phyloP scores from a whole-genome alignment of 2,888 invertebrate genomes.

The Lasioglossum pauxillum region DNA sequence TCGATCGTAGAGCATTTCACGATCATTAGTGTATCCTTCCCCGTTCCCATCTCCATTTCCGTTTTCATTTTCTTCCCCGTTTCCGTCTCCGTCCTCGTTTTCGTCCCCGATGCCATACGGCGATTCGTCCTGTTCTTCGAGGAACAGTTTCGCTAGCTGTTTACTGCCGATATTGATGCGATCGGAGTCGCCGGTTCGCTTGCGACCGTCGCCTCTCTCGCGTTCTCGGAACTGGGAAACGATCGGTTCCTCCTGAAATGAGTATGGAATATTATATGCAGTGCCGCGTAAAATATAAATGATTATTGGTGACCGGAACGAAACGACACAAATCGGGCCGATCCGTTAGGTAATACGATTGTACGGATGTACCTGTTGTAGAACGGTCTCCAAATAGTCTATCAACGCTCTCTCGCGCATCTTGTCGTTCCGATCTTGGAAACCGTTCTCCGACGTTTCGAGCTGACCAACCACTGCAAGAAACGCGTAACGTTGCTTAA shows the following conservation, averaged over 20 bases:
- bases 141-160: constrained; percentile 68
- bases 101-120: constrained; percentile 62
- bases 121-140: constrained; percentile 71
- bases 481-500: neutral
- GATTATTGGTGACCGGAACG: neutral
- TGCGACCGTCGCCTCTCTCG: constrained; percentile 74
- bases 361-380: constrained; percentile 69
- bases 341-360: no score
- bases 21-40: constrained; percentile 68
- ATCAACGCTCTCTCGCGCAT: constrained; percentile 73
- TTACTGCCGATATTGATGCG: constrained; percentile 52
- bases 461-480: constrained; percentile 82
- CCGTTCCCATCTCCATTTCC: constrained; percentile 55
- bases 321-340: neutral
- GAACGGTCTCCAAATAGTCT: constrained; percentile 75
- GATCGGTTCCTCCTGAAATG: constrained; percentile 63
- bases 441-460: constrained; percentile 84
- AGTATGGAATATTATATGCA: neutral
- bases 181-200: constrained; percentile 61
- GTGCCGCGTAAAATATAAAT: neutral
- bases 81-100: constrained; percentile 59
- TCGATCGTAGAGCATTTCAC: constrained; percentile 71
- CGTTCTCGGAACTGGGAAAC: constrained; percentile 80
- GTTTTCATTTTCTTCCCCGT: neutral
- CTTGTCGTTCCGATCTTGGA: constrained; percentile 80